Conservation (phyloP, 2,113 vertebrate genomes). For the Bubo scandiacus region DNA sequence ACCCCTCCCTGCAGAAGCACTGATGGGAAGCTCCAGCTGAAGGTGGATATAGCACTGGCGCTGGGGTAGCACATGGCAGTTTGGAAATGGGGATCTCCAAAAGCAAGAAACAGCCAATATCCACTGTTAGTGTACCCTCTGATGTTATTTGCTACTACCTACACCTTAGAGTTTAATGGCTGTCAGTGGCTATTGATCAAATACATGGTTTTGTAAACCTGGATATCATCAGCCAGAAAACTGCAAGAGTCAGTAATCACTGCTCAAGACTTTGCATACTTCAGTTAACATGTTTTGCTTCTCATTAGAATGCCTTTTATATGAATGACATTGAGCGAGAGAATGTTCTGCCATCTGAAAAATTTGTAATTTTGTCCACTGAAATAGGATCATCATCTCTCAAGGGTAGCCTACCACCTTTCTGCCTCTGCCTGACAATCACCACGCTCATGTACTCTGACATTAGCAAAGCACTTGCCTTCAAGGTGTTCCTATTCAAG, state of each 20-base stretch:
- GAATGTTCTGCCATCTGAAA: neutral
- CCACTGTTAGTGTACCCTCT: neutral
- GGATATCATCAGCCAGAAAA: neutral
- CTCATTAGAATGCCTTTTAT: conserved; percentile 4
- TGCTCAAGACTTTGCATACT: neutral
- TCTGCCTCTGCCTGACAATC: neutral
- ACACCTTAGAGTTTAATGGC: neutral
- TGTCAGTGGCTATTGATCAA: neutral
- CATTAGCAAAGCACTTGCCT: neutral
- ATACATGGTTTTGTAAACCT: neutral
- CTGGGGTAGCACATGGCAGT: neutral
- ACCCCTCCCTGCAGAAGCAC: neutral
- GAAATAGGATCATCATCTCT: neutral
- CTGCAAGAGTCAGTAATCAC: neutral
- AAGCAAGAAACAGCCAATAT: neutral
- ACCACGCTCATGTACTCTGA: neutral
- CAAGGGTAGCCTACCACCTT: neutral
- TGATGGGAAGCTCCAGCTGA: neutral
- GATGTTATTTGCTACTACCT: neutral
- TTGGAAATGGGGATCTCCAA: accelerated
- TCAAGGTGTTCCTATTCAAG: neutral
- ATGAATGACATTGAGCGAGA: neutral
- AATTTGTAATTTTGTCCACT: neutral
- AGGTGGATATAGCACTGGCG: neutral
- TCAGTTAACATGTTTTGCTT: neutral